Evolutionary conservation across 2,113 vertebrate species (phyloP), one percentile per base, ranked within the genome.

Genomic region (Emydocephalus ijimae): DNA sequence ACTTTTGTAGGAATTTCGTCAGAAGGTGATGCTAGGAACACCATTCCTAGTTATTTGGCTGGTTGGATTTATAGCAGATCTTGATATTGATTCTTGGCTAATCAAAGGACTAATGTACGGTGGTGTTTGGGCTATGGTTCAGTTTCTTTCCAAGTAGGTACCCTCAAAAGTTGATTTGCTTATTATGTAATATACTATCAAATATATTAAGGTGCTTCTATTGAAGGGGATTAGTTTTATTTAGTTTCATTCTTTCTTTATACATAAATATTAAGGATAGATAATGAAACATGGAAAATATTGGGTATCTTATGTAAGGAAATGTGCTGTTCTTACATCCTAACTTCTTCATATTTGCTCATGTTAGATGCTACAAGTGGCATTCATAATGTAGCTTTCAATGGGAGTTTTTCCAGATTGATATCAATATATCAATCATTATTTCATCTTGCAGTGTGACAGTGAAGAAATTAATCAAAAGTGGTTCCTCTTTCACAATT

Each of bases 21-120:
- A 99, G 98, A 99, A 99, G 97, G 98, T 99, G 96, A 99, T 99
- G 99, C 97, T 99, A 93, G 99, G 98, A 94, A 99, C 99, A n/a
- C 99, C 99, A n/a, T 99, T 99, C 95, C 96, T 99, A 90, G 98
- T 99, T 95, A 99, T 99, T 97, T 99, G 99, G 99, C 96, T 99
- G 52, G 98, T 99, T 94, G 99, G 99, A 50, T 99, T 99, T 98
- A 99, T 99, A 95, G 99, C 99, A 92, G 98, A 99, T 97, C 98
- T 99, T 94, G 98, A 99, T 96, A 98, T 99, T 55, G 99, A 99
- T 97, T 99, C 99, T 89, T 99, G 99, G 99, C 98, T 99, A 92
- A 98, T 99, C 96, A 99, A 99, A 96, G 98, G 99, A 95, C 94
- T 99, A 95, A 99, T 99, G 99, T 99, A 99, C 81, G 98, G 98